Evolutionary conservation across 2,797 vertebrate species (phyloP), one percentile per base, ranked within the genome.

Genomic region (Erpetoichthys calabaricus): DNA sequence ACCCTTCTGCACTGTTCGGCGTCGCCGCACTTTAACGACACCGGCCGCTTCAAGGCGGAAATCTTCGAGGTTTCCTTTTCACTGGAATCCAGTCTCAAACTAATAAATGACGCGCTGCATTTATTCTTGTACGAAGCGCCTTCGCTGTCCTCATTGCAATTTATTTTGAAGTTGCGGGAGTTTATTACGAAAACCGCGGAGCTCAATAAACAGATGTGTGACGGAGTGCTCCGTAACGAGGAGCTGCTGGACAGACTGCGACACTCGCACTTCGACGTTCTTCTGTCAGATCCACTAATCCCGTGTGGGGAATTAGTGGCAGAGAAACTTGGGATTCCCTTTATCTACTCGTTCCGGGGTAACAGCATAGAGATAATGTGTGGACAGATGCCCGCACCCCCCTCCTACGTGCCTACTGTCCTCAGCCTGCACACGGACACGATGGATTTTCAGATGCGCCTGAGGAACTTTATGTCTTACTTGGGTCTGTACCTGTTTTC

Each of bases 1-100:
- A 80, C 74, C 2, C 76, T 81, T 44, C 47, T 86, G 56, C 65
- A 64, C 44, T 50, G 55, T 6, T 68, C 78, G 6, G 63, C 49
- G 41, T 56, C 74, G 7, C 54, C 75, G 4, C 47, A 76, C 3
- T 7, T 65, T 6, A 59, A 2, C 0, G 44, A 68, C 25, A 53
- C 25, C 25, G 25, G 25, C 25, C 25, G 44, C 0, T 73, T 64
- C 9, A 6, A 45, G 51, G 70, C 63, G 3, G 55, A 67, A 7
- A 54, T 68, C n/a, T 64, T 71, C 55, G 6, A 64, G 1, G 61
- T 68, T 10, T 43, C 63, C 6, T 45, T 65, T 56, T 50, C 59
- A 8, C 56, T 63, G 5, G 9, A 53, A 4, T 59, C 65, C 4
- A 4, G 47, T 6, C 42, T 64, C 7, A 3, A 50, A 4, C 0